Conservation (phyloP, 2,888 invertebrate genomes). For the Tortrix viridana region DNA sequence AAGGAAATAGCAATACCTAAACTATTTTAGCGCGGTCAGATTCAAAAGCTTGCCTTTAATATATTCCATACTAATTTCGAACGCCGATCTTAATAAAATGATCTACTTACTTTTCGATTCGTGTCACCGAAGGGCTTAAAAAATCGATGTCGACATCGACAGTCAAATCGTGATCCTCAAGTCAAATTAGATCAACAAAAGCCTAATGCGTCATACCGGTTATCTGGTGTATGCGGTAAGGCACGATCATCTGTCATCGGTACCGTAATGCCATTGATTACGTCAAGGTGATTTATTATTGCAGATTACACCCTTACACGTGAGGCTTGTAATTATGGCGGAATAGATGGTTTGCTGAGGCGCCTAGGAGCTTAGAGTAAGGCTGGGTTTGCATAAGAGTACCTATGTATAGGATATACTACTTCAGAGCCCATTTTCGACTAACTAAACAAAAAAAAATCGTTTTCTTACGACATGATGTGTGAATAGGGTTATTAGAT, state of each 20-base stretch:
- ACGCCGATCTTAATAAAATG: too few species aligned
- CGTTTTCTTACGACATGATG: too few species aligned
- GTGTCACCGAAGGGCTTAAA: not conserved
- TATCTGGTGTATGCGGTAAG: constrained; percentile 44
- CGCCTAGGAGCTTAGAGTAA: not conserved
- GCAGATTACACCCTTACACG: constrained; percentile 41
- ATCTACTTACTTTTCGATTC: not conserved
- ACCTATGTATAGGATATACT: too few species aligned
- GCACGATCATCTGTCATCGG: constrained; percentile 64
- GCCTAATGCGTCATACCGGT: constrained; percentile 34
- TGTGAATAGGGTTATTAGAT: too few species aligned
- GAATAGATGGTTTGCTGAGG: constrained; percentile 24
- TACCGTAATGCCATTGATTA: constrained; percentile 64
- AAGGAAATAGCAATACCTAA: too few species aligned
- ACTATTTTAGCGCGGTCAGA: too few species aligned
- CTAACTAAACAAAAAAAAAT: too few species aligned
- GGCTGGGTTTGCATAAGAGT: not conserved
- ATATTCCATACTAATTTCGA: too few species aligned
- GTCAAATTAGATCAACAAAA: constrained; percentile 33
- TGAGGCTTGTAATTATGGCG: constrained; percentile 31
- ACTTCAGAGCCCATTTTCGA: too few species aligned
- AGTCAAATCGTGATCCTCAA: constrained; percentile 20
- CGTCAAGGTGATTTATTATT: constrained; percentile 72
- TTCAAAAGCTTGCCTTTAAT: too few species aligned
- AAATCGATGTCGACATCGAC: not conserved